phyloP scores from a whole-genome alignment of 2,797 vertebrate genomes.

The Sebastes dallii region DNA sequence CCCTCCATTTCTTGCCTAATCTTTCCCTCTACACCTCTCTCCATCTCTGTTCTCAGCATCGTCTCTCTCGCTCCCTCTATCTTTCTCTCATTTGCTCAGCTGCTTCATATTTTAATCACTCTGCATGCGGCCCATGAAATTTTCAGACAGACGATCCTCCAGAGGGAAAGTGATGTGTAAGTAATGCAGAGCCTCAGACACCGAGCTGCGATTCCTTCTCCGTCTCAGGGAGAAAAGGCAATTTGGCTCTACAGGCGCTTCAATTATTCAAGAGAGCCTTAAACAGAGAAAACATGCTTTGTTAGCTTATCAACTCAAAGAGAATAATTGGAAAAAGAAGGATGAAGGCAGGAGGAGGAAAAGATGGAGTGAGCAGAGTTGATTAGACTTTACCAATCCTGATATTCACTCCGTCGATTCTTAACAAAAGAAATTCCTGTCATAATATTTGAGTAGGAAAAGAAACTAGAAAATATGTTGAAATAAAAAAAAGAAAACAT shows the following conservation, averaged over 20 bases:
- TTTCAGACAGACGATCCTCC: conserved; percentile 12
- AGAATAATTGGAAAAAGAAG: background rate
- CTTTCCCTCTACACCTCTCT: background rate
- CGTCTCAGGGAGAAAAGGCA: background rate
- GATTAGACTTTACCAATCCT: background rate
- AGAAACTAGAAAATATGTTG: background rate
- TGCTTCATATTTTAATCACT: conserved; percentile 35
- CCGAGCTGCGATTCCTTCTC: background rate
- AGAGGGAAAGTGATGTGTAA: conserved; percentile 15
- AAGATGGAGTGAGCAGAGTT: background rate
- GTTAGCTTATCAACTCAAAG: background rate
- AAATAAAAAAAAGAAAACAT: background rate
- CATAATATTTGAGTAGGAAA: background rate
- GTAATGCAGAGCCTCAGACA: conserved; percentile 24
- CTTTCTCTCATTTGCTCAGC: background rate
- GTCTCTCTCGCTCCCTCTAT: background rate
- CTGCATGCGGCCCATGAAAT: conserved; percentile 8
- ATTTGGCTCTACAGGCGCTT: background rate
- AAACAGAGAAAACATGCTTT: conserved; percentile 10
- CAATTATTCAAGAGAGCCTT: conserved; percentile 25
- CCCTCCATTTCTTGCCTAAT: background rate
- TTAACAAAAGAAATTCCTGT: background rate
- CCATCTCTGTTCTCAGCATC: background rate
- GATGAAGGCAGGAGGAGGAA: background rate
- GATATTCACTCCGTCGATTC: background rate